These are phyloP conservation scores for Chelidonichthys spinosus DNA, from an alignment of 2,797 vertebrate species.

Conservation along the genomic window DNA sequence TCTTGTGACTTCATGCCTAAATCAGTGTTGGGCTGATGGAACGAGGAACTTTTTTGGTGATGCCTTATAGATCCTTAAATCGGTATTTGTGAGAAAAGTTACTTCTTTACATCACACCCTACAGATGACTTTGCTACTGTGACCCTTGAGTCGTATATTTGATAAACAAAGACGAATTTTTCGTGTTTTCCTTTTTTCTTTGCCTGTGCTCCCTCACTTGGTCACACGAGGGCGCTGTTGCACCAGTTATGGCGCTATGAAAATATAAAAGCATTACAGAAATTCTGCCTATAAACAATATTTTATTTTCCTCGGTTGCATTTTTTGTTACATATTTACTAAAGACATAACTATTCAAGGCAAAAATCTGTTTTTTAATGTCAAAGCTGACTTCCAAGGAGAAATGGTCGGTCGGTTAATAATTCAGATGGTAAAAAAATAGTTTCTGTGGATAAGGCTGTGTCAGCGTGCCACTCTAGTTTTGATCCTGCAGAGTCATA, in stretches of 20 bases:
- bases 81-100: too few relatives aligned
- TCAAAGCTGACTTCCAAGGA: slow-evolving; percentile 11
- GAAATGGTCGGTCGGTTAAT: slow-evolving; percentile 40
- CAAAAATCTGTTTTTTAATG: background rate
- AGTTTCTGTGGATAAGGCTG: slow-evolving; percentile 37
- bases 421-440: slow-evolving; percentile 47
- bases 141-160: background rate
- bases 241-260: background rate
- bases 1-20: background rate
- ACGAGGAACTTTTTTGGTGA: background rate
- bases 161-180: background rate
- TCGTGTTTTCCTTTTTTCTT: background rate
- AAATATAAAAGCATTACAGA: background rate
- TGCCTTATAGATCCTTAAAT: too few relatives aligned
- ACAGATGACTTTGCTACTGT: background rate
- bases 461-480: background rate
- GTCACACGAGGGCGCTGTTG: slow-evolving; percentile 52
- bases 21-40: background rate
- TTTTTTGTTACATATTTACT: background rate
- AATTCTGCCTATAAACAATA: background rate
- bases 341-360: too few relatives aligned
- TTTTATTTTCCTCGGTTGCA: background rate
- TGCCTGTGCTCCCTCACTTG: slow-evolving; percentile 16
- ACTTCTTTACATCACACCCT: too few relatives aligned
- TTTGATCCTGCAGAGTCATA: slow-evolving; percentile 6